Evolutionary conservation across 2,113 vertebrate species (phyloP), one percentile per base, ranked within the genome.

Genomic region (Datnioides undecimradiatus): DNA sequence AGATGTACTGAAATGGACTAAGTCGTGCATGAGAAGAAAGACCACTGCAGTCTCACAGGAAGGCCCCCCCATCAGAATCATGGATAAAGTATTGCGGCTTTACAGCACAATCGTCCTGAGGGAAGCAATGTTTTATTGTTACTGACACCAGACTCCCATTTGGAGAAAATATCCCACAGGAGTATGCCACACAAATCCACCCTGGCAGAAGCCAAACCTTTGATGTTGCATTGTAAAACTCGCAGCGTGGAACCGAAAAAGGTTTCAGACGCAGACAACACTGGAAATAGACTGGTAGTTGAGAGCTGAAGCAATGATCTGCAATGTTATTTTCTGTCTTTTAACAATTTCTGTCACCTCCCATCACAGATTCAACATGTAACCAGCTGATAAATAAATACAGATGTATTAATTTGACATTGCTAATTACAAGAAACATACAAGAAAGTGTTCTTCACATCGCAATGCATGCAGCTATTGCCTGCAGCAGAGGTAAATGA

Each of bases 121-220:
- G 90, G 80, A 73, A 64, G 63, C 55, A 16, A 13, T 73, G 45
- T 80, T 84, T 86, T 76, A 70, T 85, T 77, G 70, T 90, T 73
- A 60, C 72, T 76, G 87, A 86, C 76, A 80, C 40, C n/a, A 51
- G 57, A 78, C 59, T 79, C 77, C 54, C 45, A 70, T 82, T 87
- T 79, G 59, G 51, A 79, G 51, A 46, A 84, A 81, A 66, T 48
- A 73, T 70, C 83, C 87, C 70, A 23, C 0, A 36, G 70, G 90
- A 79, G 12, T 29, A 0, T 6, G 2, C 5, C 29, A 7, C 36
- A 65, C 45, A 45, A 33, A 33, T 70, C 23, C 52, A 48, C 14
- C 45, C 57, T 43, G 34, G 51, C 67, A 51, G 17, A 51, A 46
- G 48, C 52, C 25, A 62, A 64, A 19, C 36, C 62, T 77, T 65